Evolutionary conservation across 2,888 invertebrate species (phyloP).

Genomic region (Scrobipalpa costella): DNA sequence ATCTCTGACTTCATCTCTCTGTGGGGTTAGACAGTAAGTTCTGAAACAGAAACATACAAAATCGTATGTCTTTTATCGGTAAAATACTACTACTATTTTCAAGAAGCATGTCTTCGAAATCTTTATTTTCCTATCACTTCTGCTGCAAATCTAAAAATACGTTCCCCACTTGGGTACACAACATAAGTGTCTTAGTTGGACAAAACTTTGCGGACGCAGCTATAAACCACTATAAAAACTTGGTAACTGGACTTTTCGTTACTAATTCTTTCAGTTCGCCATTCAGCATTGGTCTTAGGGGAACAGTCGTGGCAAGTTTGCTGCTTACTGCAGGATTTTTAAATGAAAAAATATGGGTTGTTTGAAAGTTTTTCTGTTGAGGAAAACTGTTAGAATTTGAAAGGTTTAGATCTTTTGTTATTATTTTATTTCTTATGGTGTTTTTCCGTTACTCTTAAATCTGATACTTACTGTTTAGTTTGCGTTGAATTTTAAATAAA

Average conservation of each 20-base stretch:
- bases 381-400: neutral
- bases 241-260: slow-evolving; percentile 29
- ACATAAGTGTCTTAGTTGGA: slow-evolving; percentile 17
- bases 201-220: slow-evolving; percentile 20
- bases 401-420: neutral
- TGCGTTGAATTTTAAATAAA: too few relatives aligned
- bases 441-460: too few relatives aligned
- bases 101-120: neutral
- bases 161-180: neutral
- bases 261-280: slow-evolving; percentile 36
- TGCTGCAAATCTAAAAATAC: slow-evolving; percentile 10
- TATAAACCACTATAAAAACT: slow-evolving; percentile 37
- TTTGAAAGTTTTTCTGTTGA: neutral
- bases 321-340: neutral
- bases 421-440: too few relatives aligned
- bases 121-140: neutral
- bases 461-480: too few relatives aligned
- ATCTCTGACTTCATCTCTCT: too few relatives aligned
- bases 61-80: too few relatives aligned
- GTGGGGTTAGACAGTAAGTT: too few relatives aligned
- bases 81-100: too few relatives aligned
- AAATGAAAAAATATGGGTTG: slow-evolving; percentile 7
- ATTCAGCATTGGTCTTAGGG: slow-evolving; percentile 29
- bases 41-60: too few relatives aligned
- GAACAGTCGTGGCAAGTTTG: slow-evolving; percentile 30